phyloP scores from a whole-genome alignment of 2,113 vertebrate species.

The Thunnus maccoyii region DNA sequence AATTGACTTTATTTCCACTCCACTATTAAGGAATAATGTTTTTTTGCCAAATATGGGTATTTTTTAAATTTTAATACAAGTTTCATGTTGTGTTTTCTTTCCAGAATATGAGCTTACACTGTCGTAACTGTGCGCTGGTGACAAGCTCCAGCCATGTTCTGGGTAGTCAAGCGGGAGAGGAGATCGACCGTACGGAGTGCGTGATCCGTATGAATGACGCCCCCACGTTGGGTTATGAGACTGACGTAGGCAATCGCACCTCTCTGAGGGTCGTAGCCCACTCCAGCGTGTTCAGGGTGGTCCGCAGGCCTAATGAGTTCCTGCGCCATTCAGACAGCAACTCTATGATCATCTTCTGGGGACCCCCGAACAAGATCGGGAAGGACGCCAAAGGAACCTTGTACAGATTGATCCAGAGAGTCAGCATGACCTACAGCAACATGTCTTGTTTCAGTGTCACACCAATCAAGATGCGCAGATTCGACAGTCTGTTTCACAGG shows the following conservation, averaged over 20 bases:
- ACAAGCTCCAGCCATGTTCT: slow-evolving; percentile 98
- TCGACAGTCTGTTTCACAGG: slow-evolving; percentile 92
- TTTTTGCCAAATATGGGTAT: too few relatives aligned
- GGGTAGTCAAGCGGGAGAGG: slow-evolving; percentile 86
- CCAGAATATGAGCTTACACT: slow-evolving; percentile 91
- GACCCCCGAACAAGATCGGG: slow-evolving; percentile 91
- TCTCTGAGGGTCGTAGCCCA: slow-evolving; percentile 94
- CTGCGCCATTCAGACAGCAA: slow-evolving; percentile 86
- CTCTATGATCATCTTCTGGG: slow-evolving; percentile 94
- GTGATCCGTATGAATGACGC: slow-evolving; percentile 98
- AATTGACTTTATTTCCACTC: background rate
- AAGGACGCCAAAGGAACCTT: slow-evolving; percentile 88
- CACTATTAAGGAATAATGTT: too few relatives aligned
- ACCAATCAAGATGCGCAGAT: slow-evolving; percentile 90
- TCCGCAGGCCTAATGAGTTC: slow-evolving; percentile 90
- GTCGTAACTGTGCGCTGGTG: slow-evolving; percentile 91
- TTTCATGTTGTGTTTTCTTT: background rate
- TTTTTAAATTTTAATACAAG: too few relatives aligned
- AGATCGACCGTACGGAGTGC: slow-evolving; percentile 91
- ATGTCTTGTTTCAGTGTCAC: slow-evolving; percentile 89
- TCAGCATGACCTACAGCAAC: slow-evolving; percentile 88
- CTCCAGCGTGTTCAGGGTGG: slow-evolving; percentile 93
- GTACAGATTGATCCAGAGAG: slow-evolving; percentile 91
- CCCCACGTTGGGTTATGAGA: slow-evolving; percentile 89
- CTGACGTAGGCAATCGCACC: slow-evolving; percentile 92